Percentiles rank a stretch among this genome's conserved stretches.
phyloP scores from a whole-genome alignment of 2,888 invertebrate species.

The Kryphioiulus occultus region DNA sequence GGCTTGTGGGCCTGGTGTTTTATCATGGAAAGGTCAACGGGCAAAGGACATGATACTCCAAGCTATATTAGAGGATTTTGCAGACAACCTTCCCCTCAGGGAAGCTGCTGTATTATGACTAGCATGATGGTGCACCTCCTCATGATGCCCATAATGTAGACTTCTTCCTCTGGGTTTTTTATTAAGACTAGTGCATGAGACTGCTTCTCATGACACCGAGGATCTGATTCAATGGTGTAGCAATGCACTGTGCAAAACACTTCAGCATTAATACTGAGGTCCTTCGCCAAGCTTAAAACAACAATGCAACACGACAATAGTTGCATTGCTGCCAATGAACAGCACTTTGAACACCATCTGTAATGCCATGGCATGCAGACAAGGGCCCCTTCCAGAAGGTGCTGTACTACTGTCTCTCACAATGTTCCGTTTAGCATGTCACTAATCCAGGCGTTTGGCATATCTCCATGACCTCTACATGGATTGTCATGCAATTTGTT shows the following conservation, averaged over 20 bases:
- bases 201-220: background rate
- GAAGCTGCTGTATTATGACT: background rate
- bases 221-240: no score
- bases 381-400: no score
- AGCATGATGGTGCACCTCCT: background rate
- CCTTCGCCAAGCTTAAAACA: background rate
- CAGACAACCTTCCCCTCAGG: background rate
- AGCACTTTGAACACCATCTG: background rate
- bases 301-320: background rate
- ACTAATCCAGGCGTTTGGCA: no score
- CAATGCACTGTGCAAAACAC: background rate
- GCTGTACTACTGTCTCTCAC: no score
- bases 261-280: background rate
- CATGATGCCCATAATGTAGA: background rate
- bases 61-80: background rate
- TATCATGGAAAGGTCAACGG: background rate
- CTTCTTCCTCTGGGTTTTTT: background rate
- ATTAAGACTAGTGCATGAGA: background rate
- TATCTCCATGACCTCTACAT: no score
- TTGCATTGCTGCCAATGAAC: background rate
- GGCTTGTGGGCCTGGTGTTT: background rate
- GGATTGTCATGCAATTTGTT: no score
- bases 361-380: no score
- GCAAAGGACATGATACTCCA: background rate
- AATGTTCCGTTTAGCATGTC: no score